Percentiles rank a stretch among this genome's conserved stretches.
These are phyloP conservation scores for Pachypeltis micranthus DNA, from an alignment of 1,140 invertebrate species.

Conservation along the genomic window DNA sequence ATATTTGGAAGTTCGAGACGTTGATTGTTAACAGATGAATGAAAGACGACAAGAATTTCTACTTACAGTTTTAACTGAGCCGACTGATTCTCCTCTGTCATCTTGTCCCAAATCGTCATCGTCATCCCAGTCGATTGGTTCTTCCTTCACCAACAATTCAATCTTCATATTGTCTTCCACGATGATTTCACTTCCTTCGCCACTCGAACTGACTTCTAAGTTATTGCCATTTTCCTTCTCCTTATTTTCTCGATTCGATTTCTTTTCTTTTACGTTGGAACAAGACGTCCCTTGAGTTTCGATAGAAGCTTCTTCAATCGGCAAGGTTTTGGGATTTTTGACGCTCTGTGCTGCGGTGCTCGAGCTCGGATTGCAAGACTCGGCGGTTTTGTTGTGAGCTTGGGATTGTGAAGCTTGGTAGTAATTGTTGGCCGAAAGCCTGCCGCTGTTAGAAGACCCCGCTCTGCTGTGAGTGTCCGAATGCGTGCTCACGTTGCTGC, in stretches of 20 bases:
- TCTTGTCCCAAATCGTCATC: conserved; percentile 15
- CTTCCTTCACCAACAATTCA: conserved; percentile 48
- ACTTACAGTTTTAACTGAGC: conserved; percentile 12
- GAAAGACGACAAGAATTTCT: background rate
- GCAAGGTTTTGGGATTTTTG: background rate
- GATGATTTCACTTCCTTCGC: conserved; percentile 2
- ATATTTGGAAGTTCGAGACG: too few relatives aligned
- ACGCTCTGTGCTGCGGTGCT: background rate
- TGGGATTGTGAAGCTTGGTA: background rate
- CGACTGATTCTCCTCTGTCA: conserved; percentile 31
- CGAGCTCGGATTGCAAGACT: background rate
- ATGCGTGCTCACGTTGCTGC: conserved; percentile 19
- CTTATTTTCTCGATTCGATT: conserved; percentile 25
- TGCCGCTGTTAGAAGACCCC: conserved; percentile 20
- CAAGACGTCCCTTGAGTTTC: background rate
- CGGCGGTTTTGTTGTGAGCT: background rate
- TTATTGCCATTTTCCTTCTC: conserved; percentile 27
- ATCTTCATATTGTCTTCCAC: conserved; percentile 28
- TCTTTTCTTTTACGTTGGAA: background rate
- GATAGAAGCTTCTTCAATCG: background rate
- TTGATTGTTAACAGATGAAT: background rate
- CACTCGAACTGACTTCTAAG: conserved; percentile 15
- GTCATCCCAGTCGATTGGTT: conserved; percentile 52
- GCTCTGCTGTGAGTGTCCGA: background rate
- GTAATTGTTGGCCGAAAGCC: conserved; percentile 24